These are phyloP conservation scores for Saturnia japonica DNA, from an alignment of 2,888 invertebrate species.

Conservation along the genomic window DNA sequence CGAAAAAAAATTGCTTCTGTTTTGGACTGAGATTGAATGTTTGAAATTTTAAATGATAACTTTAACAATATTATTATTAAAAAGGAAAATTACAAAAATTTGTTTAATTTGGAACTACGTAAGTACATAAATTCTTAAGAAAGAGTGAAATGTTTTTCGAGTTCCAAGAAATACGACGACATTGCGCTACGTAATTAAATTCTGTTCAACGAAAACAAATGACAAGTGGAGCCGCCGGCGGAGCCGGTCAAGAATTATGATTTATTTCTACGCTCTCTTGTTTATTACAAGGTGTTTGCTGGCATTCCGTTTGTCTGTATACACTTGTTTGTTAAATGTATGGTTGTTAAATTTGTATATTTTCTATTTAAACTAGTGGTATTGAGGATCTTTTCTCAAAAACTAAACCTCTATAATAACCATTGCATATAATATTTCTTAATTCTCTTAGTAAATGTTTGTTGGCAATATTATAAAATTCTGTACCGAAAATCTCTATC, in stretches of 20 bases:
- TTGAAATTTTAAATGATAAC: no score
- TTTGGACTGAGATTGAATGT: no score
- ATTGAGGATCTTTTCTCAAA: no score
- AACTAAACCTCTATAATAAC: no score
- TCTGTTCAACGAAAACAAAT: conserved; percentile 12
- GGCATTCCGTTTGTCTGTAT: conserved; percentile 9
- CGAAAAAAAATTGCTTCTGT: no score
- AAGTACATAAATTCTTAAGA: background rate
- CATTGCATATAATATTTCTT: no score
- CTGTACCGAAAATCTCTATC: no score
- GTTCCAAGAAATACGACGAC: background rate
- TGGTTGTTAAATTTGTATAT: conserved; percentile 7
- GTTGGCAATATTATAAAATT: no score
- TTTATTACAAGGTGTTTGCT: conserved; percentile 15
- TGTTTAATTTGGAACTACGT: background rate
- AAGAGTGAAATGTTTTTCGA: background rate
- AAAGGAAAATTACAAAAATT: background rate
- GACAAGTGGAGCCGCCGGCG: conserved; percentile 22
- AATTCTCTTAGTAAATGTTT: no score
- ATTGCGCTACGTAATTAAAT: conserved; percentile 3
- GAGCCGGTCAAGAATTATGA: conserved; percentile 15
- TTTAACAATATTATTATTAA: no score
- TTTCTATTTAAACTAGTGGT: no score
- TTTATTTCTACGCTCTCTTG: conserved; percentile 14
- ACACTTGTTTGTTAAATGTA: conserved; percentile 17